phyloP scores from a whole-genome alignment of 2,797 vertebrate species.

The Hirundo rustica region DNA sequence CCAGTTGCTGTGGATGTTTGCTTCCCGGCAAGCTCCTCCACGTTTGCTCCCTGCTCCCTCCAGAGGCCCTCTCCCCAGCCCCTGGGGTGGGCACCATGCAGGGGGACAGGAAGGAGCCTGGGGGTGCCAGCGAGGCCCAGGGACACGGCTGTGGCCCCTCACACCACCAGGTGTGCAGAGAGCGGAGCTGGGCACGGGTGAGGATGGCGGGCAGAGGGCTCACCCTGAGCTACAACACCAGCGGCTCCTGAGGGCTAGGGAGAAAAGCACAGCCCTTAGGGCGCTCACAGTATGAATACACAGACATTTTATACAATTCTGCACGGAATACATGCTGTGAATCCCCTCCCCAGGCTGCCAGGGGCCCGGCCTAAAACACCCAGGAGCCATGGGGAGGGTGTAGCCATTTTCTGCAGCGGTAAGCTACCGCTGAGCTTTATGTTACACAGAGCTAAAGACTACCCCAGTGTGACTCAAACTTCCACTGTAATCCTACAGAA shows the following conservation, averaged over 20 bases:
- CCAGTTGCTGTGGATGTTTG: no score
- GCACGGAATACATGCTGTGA: neutral
- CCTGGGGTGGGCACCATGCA: no score
- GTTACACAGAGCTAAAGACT: neutral
- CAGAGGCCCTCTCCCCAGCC: neutral
- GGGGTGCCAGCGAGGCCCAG: rapidly evolving
- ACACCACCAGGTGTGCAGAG: neutral
- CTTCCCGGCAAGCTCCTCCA: neutral
- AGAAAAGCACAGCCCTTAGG: neutral
- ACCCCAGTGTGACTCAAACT: neutral
- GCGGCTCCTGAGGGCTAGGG: neutral
- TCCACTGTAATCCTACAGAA: neutral
- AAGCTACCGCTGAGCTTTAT: neutral
- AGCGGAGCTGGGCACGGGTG: no score
- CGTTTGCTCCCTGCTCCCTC: neutral
- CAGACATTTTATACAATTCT: neutral
- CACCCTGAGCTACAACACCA: rapidly evolving
- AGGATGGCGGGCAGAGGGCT: neutral
- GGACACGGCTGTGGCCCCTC: neutral
- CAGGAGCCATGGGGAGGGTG: neutral
- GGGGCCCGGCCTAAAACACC: neutral
- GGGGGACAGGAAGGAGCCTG: neutral
- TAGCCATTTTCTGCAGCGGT: neutral
- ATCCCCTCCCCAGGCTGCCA: neutral
- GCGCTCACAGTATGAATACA: neutral